Conservation (phyloP, 2,797 vertebrate genomes). For the Xerus rutilus region DNA sequence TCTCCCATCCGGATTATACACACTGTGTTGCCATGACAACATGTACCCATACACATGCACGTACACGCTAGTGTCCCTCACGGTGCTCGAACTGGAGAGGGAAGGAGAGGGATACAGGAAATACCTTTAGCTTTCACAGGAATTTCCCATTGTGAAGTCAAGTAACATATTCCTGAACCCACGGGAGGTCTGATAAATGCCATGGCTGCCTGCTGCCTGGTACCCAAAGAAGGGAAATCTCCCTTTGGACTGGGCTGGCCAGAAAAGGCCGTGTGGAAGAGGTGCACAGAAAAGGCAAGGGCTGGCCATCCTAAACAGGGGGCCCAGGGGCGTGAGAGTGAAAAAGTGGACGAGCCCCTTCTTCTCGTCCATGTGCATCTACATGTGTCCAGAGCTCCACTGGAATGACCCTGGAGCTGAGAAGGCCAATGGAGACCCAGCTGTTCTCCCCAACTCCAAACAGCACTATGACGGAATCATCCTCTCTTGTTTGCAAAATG, state of each 20-base stretch:
- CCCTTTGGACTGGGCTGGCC: background rate
- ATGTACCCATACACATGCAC: background rate
- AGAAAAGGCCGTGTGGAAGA: background rate
- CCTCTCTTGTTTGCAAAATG: background rate
- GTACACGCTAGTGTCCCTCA: background rate
- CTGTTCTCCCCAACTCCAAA: background rate
- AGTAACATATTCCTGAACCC: background rate
- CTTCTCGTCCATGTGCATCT: too few relatives aligned
- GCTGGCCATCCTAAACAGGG: background rate
- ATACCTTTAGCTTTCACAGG: background rate
- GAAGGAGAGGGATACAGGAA: background rate
- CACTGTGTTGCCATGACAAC: conserved; percentile 53
- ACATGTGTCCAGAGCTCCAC: background rate
- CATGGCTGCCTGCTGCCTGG: background rate
- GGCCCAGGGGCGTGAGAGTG: background rate
- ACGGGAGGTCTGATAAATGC: background rate
- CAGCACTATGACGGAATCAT: background rate
- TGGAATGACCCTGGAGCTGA: background rate
- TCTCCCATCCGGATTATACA: conserved; percentile 22
- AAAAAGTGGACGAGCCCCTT: background rate
- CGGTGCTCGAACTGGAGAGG: background rate
- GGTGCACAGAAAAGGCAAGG: background rate
- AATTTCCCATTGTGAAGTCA: conserved; percentile 20
- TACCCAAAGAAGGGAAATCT: background rate
- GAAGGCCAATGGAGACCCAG: background rate